Evolutionary conservation across 2,797 vertebrate genomes (phyloP).

Genomic region (Semotilus atromaculatus): DNA sequence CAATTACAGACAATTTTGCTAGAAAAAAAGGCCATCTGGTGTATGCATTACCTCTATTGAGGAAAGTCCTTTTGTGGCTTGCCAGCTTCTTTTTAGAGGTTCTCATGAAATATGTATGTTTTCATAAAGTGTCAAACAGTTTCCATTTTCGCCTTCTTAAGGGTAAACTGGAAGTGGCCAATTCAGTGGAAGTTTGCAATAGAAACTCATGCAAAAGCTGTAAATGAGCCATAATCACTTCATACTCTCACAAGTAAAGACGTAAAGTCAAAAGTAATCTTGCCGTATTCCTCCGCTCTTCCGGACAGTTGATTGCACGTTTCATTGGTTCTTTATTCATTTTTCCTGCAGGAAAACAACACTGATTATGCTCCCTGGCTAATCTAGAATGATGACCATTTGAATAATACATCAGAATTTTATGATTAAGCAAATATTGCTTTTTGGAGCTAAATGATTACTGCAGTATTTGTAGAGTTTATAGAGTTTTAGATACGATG

Average conservation of each 20-base stretch:
- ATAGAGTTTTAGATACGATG: not conserved
- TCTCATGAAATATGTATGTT: conserved; percentile 68
- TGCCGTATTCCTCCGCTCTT: not conserved
- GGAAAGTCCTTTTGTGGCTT: conserved; percentile 57
- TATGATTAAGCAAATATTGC: not conserved
- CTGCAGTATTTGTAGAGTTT: not conserved
- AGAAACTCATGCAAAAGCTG: conserved; percentile 44
- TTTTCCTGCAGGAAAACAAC: conserved; percentile 16
- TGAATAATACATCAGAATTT: not conserved
- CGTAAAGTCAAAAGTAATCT: conserved; percentile 43
- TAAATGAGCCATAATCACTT: conserved; percentile 41
- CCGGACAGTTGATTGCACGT: conserved; percentile 45
- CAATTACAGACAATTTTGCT: conserved; percentile 89
- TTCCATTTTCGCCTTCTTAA: conserved; percentile 39
- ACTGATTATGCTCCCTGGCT: conserved; percentile 10
- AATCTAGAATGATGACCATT: not conserved
- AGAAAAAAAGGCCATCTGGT: conserved; percentile 86
- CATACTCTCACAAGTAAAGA: conserved; percentile 42
- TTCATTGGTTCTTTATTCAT: conserved; percentile 35
- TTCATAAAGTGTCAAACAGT: conserved; percentile 58
- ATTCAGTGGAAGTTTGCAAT: conserved; percentile 33
- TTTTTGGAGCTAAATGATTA: not conserved
- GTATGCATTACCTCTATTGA: conserved; percentile 78
- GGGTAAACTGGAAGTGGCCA: conserved; percentile 39
- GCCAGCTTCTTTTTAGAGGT: conserved; percentile 60